A percentile compares a stretch with the other conserved stretches of the same genome.
These are phyloP conservation scores for Ornithorhynchus anatinus DNA, from an alignment of 2,113 vertebrate species.

Conservation along the genomic window DNA sequence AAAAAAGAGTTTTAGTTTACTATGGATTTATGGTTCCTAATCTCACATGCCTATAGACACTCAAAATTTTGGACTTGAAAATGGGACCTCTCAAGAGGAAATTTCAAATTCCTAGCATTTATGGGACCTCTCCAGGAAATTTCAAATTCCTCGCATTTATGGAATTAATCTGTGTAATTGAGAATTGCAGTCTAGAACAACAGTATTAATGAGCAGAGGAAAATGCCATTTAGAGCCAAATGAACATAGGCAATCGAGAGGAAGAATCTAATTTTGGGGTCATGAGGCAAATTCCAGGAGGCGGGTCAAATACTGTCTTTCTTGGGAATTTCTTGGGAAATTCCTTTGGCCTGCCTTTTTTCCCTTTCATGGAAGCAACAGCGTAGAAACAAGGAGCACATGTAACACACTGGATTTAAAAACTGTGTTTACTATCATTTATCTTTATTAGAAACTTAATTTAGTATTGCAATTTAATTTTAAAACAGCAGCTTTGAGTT, in stretches of 20 bases:
- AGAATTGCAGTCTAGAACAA: background rate
- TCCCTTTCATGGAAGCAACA: background rate
- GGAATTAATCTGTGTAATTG: background rate
- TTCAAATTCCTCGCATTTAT: background rate
- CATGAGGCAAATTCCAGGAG: background rate
- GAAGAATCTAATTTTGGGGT: background rate
- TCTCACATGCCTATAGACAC: background rate
- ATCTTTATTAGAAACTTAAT: too few species aligned
- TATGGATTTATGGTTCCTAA: background rate
- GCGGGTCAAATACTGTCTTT: background rate
- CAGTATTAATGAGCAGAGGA: background rate
- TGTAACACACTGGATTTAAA: background rate
- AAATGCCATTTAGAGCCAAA: background rate
- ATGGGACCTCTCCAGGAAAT: too few species aligned
- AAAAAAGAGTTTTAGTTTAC: too few species aligned
- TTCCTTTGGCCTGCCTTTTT: too few species aligned
- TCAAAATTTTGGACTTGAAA: background rate
- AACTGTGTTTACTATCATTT: background rate
- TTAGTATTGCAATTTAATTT: too few species aligned
- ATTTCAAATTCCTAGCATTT: background rate
- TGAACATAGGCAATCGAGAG: background rate
- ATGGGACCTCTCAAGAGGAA: background rate
- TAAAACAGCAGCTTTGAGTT: too few species aligned
- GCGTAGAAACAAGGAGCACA: background rate
- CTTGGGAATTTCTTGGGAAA: too few species aligned